These are phyloP conservation scores for Leptosomus discolor DNA, from an alignment of 2,113 vertebrate species.

Conservation along the genomic window DNA sequence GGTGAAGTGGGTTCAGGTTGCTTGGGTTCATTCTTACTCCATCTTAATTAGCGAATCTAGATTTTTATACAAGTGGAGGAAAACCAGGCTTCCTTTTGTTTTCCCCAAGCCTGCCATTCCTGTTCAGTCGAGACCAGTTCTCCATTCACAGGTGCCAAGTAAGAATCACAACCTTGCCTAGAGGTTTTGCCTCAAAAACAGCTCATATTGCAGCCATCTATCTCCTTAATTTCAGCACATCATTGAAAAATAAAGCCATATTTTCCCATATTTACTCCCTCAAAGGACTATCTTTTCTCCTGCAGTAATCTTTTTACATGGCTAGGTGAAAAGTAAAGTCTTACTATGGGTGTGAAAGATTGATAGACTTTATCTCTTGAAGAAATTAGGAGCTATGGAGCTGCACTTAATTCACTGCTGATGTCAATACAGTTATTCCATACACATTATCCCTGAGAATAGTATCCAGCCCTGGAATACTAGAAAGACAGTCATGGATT, in stretches of 20 bases:
- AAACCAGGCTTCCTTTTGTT: background rate
- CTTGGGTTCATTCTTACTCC: background rate
- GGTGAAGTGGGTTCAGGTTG: background rate
- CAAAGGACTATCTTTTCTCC: background rate
- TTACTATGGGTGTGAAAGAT: background rate
- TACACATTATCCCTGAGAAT: background rate
- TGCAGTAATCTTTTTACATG: background rate
- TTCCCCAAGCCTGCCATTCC: background rate
- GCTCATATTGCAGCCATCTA: background rate
- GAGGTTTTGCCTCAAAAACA: conserved; percentile 10
- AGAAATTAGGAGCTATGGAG: background rate
- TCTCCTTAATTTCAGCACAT: background rate
- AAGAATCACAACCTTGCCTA: background rate
- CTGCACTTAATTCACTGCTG: background rate
- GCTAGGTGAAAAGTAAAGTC: background rate
- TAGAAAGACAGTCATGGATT: background rate
- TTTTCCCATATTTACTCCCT: background rate
- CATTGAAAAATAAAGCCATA: background rate
- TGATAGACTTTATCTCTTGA: background rate
- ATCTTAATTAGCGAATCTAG: background rate
- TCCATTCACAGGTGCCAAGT: background rate
- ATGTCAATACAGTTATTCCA: background rate
- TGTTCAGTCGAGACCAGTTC: background rate
- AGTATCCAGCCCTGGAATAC: background rate
- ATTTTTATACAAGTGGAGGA: background rate